These are phyloP conservation scores for Euura lappo DNA, from an alignment of 1,140 invertebrate genomes.

Conservation along the genomic window DNA sequence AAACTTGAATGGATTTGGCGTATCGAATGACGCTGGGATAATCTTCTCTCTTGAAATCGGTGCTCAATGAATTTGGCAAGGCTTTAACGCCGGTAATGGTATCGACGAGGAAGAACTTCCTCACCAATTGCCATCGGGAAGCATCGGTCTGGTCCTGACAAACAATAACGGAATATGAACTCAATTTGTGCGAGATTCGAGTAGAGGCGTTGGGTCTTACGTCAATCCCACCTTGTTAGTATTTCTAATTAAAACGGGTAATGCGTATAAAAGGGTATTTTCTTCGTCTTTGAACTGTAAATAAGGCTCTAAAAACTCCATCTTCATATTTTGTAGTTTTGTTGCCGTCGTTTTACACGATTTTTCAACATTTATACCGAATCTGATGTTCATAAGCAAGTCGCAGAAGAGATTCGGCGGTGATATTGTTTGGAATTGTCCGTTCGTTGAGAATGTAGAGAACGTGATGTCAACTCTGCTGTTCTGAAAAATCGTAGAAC, in stretches of 20 bases:
- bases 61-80: slow-evolving; percentile 35
- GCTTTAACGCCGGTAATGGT: slow-evolving; percentile 56
- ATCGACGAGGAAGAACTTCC: slow-evolving; percentile 74
- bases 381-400: slow-evolving; percentile 58
- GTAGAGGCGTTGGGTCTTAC: no score
- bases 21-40: slow-evolving; percentile 45
- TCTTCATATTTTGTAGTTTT: slow-evolving; percentile 60
- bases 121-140: slow-evolving; percentile 67
- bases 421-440: slow-evolving; percentile 52
- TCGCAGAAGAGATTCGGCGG: slow-evolving; percentile 56
- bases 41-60: slow-evolving; percentile 27
- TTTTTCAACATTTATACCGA: slow-evolving; percentile 63
- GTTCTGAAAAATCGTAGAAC: slow-evolving; percentile 44
- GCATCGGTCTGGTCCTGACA: slow-evolving; percentile 50
- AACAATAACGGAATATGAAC: no score
- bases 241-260: slow-evolving; percentile 66
- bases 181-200: slow-evolving; percentile 20
- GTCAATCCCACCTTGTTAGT: slow-evolving; percentile 31
- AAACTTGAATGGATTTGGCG: slow-evolving; percentile 53
- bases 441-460: slow-evolving; percentile 50
- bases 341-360: slow-evolving; percentile 62
- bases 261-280: slow-evolving; percentile 59
- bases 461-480: slow-evolving; percentile 57
- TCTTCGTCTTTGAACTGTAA: slow-evolving; percentile 59
- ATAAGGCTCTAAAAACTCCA: slow-evolving; percentile 67